Base-by-base conservation (phyloP, 1,140 invertebrate genomes). In the Eciton burchellii region DNA sequence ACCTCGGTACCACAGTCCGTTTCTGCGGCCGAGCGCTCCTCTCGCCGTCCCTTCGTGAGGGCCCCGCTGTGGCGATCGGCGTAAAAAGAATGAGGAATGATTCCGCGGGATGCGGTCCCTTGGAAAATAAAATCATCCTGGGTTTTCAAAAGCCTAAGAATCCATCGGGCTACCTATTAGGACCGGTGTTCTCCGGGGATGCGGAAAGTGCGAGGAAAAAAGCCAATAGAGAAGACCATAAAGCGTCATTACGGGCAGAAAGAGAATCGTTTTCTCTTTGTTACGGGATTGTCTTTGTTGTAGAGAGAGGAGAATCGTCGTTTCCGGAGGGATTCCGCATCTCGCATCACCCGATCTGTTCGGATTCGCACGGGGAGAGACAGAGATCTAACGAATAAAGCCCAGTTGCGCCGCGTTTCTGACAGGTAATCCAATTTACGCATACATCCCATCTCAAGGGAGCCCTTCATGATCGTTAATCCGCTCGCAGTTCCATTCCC, bases 1-100 rank as follows among this genome's bases (percentile, higher is more conserved):
- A 92, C 91, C 92, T 90, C 90, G 87, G 63, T 86, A 84, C 62
- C 68, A 68, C 66, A 43, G n/a, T n/a, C n/a, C 59, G 52, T 71
- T 66, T 71, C 79, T 77, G 11, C 65, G 24, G n/a, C 70, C 65
- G 3, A 6, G 5, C n/a, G n/a, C 41, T 71, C 5, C 54, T 60
- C 49, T 45, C 35, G 35, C 41, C 73, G 24, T 52, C 74, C 12
- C 49, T 16, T 47, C 21, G 19, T 9, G 24, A 35, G 26, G n/a
- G 19, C 29, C 21, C 45, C 52, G 24, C 47, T 43, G 12, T 29
- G 21, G 56, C 47, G 9, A 29, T 54, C 21, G 35, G 19, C 71
- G 41, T 56, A 56, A 79, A 68, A 79, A 59, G 41, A 14, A 66
- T 41, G 49, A 56, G 24, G 35, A 14, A 19, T 21, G 49, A 68